Base-by-base conservation (phyloP, 2,113 vertebrate species). In the Ovibos moschatus region DNA sequence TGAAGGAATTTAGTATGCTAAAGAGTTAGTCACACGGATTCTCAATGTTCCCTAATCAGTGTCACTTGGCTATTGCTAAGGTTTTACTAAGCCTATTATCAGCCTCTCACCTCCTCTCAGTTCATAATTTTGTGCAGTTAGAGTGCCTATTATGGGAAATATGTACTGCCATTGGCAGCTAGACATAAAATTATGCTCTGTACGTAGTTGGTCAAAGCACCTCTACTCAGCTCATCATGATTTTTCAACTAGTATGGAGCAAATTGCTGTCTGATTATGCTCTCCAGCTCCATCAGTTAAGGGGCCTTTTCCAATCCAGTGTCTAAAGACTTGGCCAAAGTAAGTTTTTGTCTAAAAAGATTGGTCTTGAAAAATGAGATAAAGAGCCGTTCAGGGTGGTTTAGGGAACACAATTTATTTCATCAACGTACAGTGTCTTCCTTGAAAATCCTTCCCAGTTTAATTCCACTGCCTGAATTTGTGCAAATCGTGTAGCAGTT, bases 221-320 rank as follows among this genome's bases (percentile, higher is more conserved):
- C 94, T 95, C 89, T 76, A 76, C 82, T 97, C 62, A 95, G 86
- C 96, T 94, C 93, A 91, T 97, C 97, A 97, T 0, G 1, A 92
- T 95, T 98, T 87, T 96, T 95, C 92, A 88, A 86, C 74, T 62
- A 74, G 81, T 95, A 96, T 85, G 67, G 67, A 87, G 96, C 50
- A 97, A 98, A 98, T 98, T 96, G 53, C 89, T 95, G 27, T 57
- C 64, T 97, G 94, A 98, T 98, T 96, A 97, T 90, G 97, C 60
- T 97, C 84, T 96, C 95, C 74, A 98, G 67, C 8, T 19, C 45
- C 33, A 85, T 95, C 85, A 92, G 45, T 89, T 57, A 79, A 45
- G 81, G 92, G 71, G 30, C 28, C 67, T 55, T 97, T 93, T 78
- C 58, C 36, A 71, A 76, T 79, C 27, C 43, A 43, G 3, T 47